Base-by-base conservation (phyloP, 1,140 invertebrate genomes). In the Aphaenogaster floridana region DNA sequence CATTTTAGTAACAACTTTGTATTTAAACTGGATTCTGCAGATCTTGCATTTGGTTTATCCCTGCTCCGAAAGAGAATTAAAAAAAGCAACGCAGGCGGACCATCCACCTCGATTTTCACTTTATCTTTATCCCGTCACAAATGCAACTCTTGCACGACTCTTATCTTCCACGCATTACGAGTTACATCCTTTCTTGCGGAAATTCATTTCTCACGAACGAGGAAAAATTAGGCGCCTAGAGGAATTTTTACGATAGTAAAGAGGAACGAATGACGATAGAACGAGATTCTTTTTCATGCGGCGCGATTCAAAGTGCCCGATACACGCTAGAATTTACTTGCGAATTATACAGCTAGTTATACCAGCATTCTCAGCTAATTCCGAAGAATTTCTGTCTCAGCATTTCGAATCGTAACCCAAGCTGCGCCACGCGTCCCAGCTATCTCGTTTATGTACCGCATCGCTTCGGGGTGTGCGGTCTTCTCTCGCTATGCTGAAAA, bases 381-480 rank as follows among this genome's bases (percentile, higher is more conserved):
- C 21, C 69, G 69, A 84, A 74, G 54, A 59, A 84, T 74, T 57
- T 61, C 50, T 54, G 42, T 83, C 48, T 59, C 68, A 74, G 54
- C 69, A 63, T 84, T 74, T 84, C 54, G 48, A 84, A 61, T 76
- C 34, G 42, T 76, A 84, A 59, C 54, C 57, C 42, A 9, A 61
- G 42, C 42, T 59, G 52, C 69, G 57, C 54, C 54, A 48, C 13
- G 80, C 83, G 59, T 79, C n/a, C 48, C 80, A 48, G 66, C 69
- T 71, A 72, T 57, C 83, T 91, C 89, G 89, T 91, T 91, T 91
- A 91, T 88, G 78, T 91, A 91, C 87, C 90, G 90, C 90, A 91
- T 89, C 48, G 90, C 90, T 88, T 66, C 52, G 54, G 87, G 90
- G 61, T 78, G 89, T 91, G 90, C 89, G 89, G 90, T 91, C 90